These are phyloP conservation scores for Chorisops tibialis DNA, from an alignment of 2,888 invertebrate genomes.

Conservation along the genomic window DNA sequence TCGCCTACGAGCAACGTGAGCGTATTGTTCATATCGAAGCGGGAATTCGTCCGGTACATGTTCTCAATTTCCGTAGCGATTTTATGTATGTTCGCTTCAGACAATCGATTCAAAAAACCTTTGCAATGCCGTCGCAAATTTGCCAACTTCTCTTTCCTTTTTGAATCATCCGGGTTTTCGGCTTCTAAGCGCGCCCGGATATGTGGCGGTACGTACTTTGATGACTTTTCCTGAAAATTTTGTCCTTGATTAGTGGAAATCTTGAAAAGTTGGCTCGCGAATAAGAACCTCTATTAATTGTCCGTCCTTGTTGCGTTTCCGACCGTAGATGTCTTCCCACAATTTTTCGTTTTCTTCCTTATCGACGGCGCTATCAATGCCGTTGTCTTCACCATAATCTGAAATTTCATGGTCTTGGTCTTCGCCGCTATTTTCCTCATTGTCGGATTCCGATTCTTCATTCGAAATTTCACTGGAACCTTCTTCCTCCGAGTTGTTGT, in stretches of 20 bases:
- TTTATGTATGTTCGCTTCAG: conserved; percentile 83
- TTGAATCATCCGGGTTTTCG: conserved; percentile 43
- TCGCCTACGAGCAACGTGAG: conserved; percentile 68
- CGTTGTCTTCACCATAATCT: conserved; percentile 23
- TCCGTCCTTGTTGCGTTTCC: conserved; percentile 76
- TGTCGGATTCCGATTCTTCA: conserved; percentile 22
- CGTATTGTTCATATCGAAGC: conserved; percentile 78
- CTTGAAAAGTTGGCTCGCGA: too few species aligned
- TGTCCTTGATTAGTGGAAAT: conserved; percentile 10
- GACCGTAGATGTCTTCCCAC: conserved; percentile 94
- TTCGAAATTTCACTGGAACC: conserved; percentile 11
- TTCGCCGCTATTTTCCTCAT: conserved; percentile 17
- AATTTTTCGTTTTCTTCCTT: conserved; percentile 39
- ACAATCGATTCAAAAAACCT: conserved; percentile 79
- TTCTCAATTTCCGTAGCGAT: conserved; percentile 76
- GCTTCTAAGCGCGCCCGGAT: conserved; percentile 58
- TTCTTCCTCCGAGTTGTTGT: neutral
- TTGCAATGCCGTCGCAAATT: conserved; percentile 78
- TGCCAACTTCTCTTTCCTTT: conserved; percentile 59
- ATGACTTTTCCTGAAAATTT: conserved; percentile 49
- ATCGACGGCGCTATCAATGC: too few species aligned
- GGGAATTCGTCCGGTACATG: conserved; percentile 73
- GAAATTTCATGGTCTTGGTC: conserved; percentile 11
- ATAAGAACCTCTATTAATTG: conserved; percentile 65
- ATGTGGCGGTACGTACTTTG: conserved; percentile 80